Percentiles rank a stretch among this genome's conserved stretches.
Conservation (phyloP, 1,140 invertebrate species). For the Apis laboriosa region DNA sequence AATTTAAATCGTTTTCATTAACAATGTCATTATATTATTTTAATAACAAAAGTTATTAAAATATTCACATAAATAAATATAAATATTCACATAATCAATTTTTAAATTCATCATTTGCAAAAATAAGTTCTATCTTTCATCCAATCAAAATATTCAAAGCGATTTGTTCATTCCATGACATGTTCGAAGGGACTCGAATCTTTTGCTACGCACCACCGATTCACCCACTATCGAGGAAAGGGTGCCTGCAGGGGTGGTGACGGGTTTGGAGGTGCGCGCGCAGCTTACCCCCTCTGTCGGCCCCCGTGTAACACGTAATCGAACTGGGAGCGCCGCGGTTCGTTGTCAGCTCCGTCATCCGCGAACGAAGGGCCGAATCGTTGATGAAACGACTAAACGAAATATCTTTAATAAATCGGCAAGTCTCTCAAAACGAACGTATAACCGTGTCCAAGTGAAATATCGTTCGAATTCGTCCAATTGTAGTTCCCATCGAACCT, state of each 20-base stretch:
- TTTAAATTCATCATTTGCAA: too few relatives aligned
- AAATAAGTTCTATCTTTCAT: too few relatives aligned
- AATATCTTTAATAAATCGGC: background rate
- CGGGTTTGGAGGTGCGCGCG: slow-evolving; percentile 75
- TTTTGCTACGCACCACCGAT: background rate
- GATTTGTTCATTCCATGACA: background rate
- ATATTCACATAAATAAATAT: too few relatives aligned
- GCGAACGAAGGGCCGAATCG: slow-evolving; percentile 57
- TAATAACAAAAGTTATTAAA: too few relatives aligned
- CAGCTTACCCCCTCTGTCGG: slow-evolving; percentile 64
- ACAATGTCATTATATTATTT: too few relatives aligned
- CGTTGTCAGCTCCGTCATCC: slow-evolving; percentile 69
- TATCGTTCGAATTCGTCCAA: background rate
- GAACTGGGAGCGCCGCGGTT: slow-evolving; percentile 80
- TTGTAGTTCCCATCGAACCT: too few relatives aligned
- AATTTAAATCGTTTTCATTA: too few relatives aligned
- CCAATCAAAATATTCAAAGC: too few relatives aligned
- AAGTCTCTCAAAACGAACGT: background rate
- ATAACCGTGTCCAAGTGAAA: background rate
- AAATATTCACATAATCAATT: too few relatives aligned
- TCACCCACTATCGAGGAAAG: background rate
- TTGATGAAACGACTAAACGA: slow-evolving; percentile 25
- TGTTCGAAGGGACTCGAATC: background rate
- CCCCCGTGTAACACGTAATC: slow-evolving; percentile 74
- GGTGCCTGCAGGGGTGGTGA: slow-evolving; percentile 31